Conservation (phyloP, 37 sponge, comb jelly and placozoan genomes). For the Geodia barretti region DNA sequence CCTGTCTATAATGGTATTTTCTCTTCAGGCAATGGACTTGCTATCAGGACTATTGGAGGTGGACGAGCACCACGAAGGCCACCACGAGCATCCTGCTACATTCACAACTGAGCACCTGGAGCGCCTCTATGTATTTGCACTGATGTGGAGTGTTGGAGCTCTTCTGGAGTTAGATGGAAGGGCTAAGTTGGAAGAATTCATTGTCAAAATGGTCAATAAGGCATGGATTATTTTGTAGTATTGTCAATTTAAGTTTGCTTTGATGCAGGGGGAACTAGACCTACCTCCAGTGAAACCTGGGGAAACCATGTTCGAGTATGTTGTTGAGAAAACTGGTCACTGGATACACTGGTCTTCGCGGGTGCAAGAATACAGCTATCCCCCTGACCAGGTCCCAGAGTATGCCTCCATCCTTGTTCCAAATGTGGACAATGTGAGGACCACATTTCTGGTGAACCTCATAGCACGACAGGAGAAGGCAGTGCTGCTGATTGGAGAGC, state of each 20-base stretch:
- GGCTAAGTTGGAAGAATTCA: slow-evolving; percentile 86
- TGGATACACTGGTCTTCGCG: slow-evolving; percentile 88
- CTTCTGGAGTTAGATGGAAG: slow-evolving; percentile 90
- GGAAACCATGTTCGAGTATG: slow-evolving; percentile 98
- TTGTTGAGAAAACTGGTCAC: slow-evolving; percentile 77
- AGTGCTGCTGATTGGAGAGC: slow-evolving; percentile 94
- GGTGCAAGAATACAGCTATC: slow-evolving; percentile 88
- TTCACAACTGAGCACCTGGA: slow-evolving; percentile 71
- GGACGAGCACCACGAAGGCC: slow-evolving; percentile 46
- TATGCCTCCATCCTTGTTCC: slow-evolving; percentile 97
- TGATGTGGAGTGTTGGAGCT: slow-evolving; percentile 99
- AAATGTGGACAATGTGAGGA: slow-evolving; percentile 98
- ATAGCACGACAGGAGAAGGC: slow-evolving; percentile 92
- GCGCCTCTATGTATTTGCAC: slow-evolving; percentile 85
- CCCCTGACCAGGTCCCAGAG: slow-evolving; percentile 81
- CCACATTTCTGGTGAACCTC: slow-evolving; percentile 91
- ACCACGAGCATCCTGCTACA: neutral
- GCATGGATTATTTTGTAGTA: too few species aligned
- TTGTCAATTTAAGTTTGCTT: too few species aligned
- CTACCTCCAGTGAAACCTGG: slow-evolving; percentile 75
- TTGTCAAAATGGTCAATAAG: slow-evolving; percentile 37
- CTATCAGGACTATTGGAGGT: slow-evolving; percentile 80
- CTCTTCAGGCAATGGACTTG: slow-evolving; percentile 77
- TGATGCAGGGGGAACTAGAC: slow-evolving; percentile 54
- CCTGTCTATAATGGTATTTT: neutral